These are phyloP conservation scores for Tychaedon coryphoeus DNA, from an alignment of 2,113 vertebrate genomes.

Conservation along the genomic window DNA sequence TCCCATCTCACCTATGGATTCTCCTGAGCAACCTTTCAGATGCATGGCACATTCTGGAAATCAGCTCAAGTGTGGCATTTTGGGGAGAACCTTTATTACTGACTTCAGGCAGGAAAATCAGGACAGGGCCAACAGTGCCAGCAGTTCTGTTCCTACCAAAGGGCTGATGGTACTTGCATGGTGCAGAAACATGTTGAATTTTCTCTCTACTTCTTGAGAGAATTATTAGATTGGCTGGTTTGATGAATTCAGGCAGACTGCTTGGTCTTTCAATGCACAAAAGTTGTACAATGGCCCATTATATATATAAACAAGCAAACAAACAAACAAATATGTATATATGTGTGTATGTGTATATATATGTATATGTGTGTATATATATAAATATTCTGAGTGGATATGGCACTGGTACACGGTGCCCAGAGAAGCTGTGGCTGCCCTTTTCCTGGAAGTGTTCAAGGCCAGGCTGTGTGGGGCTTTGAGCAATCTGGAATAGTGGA, in stretches of 20 bases:
- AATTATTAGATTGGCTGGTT: neutral
- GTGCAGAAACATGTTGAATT: neutral
- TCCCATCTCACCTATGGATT: rapidly evolving
- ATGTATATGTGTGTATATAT: no score
- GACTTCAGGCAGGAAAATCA: neutral
- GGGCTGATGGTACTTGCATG: neutral
- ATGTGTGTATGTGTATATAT: no score
- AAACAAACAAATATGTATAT: no score
- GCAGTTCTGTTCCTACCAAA: neutral
- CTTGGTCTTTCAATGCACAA: neutral
- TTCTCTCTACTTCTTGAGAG: neutral
- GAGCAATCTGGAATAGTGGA: neutral
- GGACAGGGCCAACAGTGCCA: neutral
- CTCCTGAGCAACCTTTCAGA: neutral
- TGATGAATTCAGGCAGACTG: neutral
- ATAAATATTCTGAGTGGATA: neutral
- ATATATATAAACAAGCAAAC: no score
- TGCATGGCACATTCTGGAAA: neutral
- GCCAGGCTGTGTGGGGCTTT: neutral
- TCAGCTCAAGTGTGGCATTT: neutral
- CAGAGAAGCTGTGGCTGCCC: neutral
- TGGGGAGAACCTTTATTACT: neutral
- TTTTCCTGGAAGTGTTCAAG: neutral
- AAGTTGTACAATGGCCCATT: neutral
- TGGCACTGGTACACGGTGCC: neutral